Conservation (phyloP, 2,888 invertebrate species). For the Creontiades dilutus region DNA sequence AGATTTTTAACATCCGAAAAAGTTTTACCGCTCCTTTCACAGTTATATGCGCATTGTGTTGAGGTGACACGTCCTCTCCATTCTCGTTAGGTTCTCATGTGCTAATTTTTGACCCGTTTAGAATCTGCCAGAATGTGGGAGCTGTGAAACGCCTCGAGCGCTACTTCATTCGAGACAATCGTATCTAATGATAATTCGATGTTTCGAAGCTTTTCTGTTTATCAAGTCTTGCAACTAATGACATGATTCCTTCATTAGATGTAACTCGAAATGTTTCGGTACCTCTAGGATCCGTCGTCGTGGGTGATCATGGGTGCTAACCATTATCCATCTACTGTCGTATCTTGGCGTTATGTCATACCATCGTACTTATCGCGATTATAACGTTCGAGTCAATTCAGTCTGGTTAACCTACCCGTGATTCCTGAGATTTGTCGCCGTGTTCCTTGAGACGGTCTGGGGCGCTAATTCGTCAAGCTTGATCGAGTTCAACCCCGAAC, state of each 20-base stretch:
- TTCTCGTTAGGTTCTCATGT: conserved; percentile 1
- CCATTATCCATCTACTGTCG: no score
- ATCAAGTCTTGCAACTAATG: no score
- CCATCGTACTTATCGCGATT: no score
- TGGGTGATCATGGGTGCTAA: no score
- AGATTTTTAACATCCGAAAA: background rate
- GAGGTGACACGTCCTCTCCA: conserved; percentile 1
- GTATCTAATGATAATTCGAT: no score
- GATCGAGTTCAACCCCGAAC: background rate
- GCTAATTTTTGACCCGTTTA: background rate
- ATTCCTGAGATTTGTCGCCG: conserved; percentile 11
- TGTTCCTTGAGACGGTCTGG: background rate
- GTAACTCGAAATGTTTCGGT: no score
- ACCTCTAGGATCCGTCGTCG: no score
- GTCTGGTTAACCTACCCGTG: background rate
- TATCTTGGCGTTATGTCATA: no score
- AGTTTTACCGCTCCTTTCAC: background rate
- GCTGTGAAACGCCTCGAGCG: background rate
- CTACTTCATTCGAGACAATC: no score
- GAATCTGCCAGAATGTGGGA: background rate
- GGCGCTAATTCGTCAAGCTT: background rate
- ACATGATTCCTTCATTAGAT: no score
- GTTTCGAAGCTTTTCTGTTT: no score
- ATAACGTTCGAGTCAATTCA: background rate
- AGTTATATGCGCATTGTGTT: background rate